These are phyloP conservation scores for Ophion ellenae DNA, from an alignment of 2,888 invertebrate genomes.

Conservation along the genomic window DNA sequence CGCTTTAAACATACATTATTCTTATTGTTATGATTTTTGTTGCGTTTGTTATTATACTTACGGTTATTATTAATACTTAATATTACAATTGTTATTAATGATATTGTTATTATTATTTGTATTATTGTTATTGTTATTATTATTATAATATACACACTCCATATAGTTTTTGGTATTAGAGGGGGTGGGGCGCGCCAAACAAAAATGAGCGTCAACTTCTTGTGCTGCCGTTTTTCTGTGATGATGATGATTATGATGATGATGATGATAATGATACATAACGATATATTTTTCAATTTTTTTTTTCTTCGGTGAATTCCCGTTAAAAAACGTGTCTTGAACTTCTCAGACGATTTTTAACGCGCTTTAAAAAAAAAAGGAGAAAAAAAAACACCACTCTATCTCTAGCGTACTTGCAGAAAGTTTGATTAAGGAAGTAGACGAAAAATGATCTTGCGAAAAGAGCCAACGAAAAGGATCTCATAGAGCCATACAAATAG, in stretches of 20 bases:
- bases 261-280: constrained; percentile 68
- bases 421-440: constrained; percentile 36
- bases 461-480: constrained; percentile 29
- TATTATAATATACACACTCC: constrained; percentile 66
- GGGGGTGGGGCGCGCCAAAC: constrained; percentile 86
- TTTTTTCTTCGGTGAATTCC: constrained; percentile 38
- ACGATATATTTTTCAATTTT: constrained; percentile 12
- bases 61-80: constrained; percentile 40
- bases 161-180: constrained; percentile 69
- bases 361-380: constrained; percentile 28
- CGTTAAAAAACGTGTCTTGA: constrained; percentile 47
- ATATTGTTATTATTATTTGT: constrained; percentile 56
- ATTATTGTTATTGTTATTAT: constrained; percentile 63
- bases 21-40: constrained; percentile 33
- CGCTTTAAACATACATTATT: constrained; percentile 63
- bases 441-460: constrained; percentile 32
- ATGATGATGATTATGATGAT: constrained; percentile 63
- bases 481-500: constrained; percentile 54
- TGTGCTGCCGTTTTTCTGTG: constrained; percentile 83
- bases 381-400: constrained; percentile 54
- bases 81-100: constrained; percentile 56
- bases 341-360: constrained; percentile 48
- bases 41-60: constrained; percentile 49
- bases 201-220: constrained; percentile 96
- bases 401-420: constrained; percentile 43